Evolutionary conservation across 2,888 invertebrate genomes (phyloP).

Genomic region (Lydus trimaculatus): DNA sequence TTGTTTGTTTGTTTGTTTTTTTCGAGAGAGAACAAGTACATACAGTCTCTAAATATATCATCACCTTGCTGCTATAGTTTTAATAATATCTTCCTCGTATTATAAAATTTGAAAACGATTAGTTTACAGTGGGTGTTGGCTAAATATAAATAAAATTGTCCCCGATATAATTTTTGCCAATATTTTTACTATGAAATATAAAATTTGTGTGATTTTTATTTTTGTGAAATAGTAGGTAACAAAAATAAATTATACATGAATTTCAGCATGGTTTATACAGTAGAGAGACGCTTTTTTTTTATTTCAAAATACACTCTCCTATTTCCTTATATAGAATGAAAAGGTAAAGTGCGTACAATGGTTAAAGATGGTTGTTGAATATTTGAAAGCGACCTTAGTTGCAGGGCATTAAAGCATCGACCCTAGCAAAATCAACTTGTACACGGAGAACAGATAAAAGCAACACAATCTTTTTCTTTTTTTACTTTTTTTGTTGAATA

Average conservation of each 20-base stretch:
- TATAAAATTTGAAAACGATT: constrained; percentile 12
- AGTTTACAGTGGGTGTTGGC: not conserved
- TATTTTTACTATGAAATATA: no score
- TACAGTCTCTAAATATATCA: constrained; percentile 17
- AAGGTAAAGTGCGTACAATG: constrained; percentile 21
- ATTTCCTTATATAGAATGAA: not conserved
- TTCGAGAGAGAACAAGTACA: no score
- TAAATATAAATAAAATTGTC: constrained; percentile 7
- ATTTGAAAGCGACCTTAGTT: constrained; percentile 23
- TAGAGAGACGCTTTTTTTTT: constrained; percentile 19
- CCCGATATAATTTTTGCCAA: no score
- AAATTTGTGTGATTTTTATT: not conserved
- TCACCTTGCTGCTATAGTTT: not conserved
- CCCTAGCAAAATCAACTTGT: not conserved
- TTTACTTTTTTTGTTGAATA: no score
- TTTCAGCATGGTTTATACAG: not conserved
- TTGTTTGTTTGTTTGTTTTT: constrained; percentile 7
- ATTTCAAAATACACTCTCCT: not conserved
- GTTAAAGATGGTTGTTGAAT: constrained; percentile 27
- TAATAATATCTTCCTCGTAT: constrained; percentile 13
- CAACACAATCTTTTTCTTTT: not conserved
- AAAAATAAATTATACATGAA: constrained; percentile 29
- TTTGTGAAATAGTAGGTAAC: no score
- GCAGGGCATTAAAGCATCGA: constrained; percentile 18
- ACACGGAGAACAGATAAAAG: not conserved